These are phyloP conservation scores for Pseudopipra pipra DNA, from an alignment of 2,113 vertebrate species.

Conservation along the genomic window DNA sequence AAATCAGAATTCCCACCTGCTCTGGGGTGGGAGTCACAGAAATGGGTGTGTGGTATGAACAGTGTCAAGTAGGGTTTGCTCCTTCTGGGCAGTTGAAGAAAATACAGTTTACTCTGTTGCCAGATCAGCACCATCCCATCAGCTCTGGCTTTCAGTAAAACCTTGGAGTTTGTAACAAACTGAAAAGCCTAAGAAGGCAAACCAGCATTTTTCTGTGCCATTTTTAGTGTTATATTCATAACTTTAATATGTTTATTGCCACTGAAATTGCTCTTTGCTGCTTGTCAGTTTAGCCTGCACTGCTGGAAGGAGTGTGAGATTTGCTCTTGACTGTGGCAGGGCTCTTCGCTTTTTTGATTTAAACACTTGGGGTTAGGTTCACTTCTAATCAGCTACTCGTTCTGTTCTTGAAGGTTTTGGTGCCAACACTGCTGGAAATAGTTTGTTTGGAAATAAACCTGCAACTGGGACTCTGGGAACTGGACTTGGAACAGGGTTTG, in stretches of 20 bases:
- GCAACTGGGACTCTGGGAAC: constrained; percentile 85
- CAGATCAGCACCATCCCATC: not conserved
- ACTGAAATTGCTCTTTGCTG: not conserved
- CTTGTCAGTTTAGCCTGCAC: not conserved
- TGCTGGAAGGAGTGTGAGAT: not conserved
- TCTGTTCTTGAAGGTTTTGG: constrained; percentile 83
- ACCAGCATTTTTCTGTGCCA: not conserved
- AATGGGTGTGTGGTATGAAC: constrained; percentile 30
- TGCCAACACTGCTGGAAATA: constrained; percentile 77
- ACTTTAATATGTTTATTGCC: not conserved
- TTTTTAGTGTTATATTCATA: not conserved
- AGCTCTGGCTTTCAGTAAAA: not conserved
- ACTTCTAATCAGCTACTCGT: not conserved
- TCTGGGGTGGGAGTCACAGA: not conserved
- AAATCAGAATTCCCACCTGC: not conserved
- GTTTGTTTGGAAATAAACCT: constrained; percentile 90
- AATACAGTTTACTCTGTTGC: not conserved
- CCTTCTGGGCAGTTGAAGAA: not conserved
- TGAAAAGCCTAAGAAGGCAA: not conserved
- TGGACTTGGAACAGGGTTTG: constrained; percentile 87
- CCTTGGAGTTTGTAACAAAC: not conserved
- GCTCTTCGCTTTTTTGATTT: not conserved
- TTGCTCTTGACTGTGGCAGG: not conserved
- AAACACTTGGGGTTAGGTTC: accelerated
- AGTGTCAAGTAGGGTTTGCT: constrained; percentile 19